These are phyloP conservation scores for Rotaria sp. DNA, from an alignment of 2,888 invertebrate genomes.

Conservation along the genomic window DNA sequence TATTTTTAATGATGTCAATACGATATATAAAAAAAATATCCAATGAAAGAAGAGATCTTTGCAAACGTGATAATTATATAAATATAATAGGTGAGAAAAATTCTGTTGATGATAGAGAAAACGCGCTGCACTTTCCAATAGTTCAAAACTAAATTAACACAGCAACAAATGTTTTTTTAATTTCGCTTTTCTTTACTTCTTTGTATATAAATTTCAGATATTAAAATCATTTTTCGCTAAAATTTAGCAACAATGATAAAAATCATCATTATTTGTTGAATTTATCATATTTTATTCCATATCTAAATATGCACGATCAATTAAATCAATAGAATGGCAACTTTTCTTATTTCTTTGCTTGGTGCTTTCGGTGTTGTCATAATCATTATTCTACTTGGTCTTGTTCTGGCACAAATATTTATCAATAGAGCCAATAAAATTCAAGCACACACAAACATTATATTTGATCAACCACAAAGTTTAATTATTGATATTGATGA, in stretches of 20 bases:
- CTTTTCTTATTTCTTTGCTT: not conserved
- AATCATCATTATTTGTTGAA: too few relatives aligned
- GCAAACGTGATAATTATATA: too few relatives aligned
- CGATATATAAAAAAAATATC: too few relatives aligned
- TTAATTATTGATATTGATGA: not conserved
- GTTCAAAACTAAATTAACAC: not conserved
- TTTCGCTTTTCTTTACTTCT: not conserved
- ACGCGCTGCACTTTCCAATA: not conserved
- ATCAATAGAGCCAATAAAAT: not conserved
- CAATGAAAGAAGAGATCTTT: too few relatives aligned
- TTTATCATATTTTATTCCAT: not conserved
- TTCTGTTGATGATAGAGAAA: not conserved
- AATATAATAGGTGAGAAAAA: too few relatives aligned
- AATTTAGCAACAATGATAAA: too few relatives aligned
- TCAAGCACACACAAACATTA: not conserved
- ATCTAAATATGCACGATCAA: not conserved
- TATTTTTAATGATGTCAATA: too few relatives aligned
- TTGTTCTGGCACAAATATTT: not conserved
- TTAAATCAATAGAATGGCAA: not conserved
- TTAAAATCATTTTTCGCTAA: not conserved
- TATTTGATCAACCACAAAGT: not conserved
- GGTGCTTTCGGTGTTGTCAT: not conserved
- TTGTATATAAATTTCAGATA: not conserved
- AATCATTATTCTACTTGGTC: not conserved
- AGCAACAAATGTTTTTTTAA: not conserved